Evolutionary conservation across 2,113 vertebrate species (phyloP).

Genomic region (Hepsetus odoe): DNA sequence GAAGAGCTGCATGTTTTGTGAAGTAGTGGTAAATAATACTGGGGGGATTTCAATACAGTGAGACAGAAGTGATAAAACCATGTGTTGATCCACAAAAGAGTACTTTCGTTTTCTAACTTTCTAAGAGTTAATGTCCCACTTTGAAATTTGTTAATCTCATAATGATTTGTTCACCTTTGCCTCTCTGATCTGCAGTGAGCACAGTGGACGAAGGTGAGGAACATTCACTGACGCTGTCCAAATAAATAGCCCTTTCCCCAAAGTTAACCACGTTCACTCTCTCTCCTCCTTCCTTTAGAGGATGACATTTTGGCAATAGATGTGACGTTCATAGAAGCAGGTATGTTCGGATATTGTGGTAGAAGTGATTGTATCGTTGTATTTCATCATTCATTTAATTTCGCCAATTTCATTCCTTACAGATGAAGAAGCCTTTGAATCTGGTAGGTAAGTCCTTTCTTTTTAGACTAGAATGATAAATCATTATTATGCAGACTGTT

Average conservation of each 20-base stretch:
- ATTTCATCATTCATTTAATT: background rate
- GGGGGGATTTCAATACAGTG: too few species aligned
- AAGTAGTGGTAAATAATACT: too few species aligned
- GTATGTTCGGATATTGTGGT: slow-evolving; percentile 65
- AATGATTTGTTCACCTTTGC: slow-evolving; percentile 57
- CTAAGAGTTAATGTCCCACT: background rate
- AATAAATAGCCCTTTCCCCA: background rate
- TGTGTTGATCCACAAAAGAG: too few species aligned
- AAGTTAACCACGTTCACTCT: background rate
- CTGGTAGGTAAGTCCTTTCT: slow-evolving; percentile 84
- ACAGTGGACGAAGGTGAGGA: slow-evolving; percentile 92
- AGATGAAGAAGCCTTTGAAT: slow-evolving; percentile 97
- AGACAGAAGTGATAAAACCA: too few species aligned
- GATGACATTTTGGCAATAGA: slow-evolving; percentile 90
- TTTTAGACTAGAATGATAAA: slow-evolving; percentile 21
- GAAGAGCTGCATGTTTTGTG: too few species aligned
- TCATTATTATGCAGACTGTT: background rate
- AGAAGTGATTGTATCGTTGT: background rate
- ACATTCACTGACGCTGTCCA: background rate
- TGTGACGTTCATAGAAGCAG: slow-evolving; percentile 92
- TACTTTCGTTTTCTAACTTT: background rate
- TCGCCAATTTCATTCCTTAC: slow-evolving; percentile 26
- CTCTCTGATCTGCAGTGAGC: slow-evolving; percentile 79
- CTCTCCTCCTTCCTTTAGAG: slow-evolving; percentile 72
- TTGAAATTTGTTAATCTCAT: background rate